Percentiles rank a stretch among this genome's conserved stretches.
Conservation (phyloP, 2,888 invertebrate genomes). For the Neelides folsomi region DNA sequence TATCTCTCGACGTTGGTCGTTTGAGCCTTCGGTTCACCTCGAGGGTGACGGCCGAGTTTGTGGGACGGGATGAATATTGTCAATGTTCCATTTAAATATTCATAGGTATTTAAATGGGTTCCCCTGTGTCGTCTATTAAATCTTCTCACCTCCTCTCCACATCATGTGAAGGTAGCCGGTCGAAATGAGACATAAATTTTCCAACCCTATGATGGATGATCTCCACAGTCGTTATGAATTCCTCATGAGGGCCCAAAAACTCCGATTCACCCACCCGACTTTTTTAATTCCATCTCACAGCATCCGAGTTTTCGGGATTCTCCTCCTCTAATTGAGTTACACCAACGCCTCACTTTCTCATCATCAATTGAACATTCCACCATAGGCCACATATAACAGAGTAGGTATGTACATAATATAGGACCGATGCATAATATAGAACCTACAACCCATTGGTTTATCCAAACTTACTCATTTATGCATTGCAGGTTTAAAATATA, state of each 20-base stretch:
- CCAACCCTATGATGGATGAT: constrained; percentile 20
- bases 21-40: too few species aligned
- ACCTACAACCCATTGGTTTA: too few species aligned
- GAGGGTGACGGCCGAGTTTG: too few species aligned
- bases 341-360: too few species aligned
- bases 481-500: too few species aligned
- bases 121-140: constrained; percentile 11
- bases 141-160: constrained; percentile 8
- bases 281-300: neutral
- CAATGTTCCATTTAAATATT: constrained; percentile 13
- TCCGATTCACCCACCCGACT: neutral
- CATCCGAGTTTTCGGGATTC: neutral
- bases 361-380: too few species aligned
- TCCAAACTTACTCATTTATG: too few species aligned
- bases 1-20: too few species aligned
- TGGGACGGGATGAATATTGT: constrained; percentile 1
- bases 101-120: constrained; percentile 17
- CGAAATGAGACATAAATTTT: constrained; percentile 13
- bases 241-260: constrained; percentile 2
- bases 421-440: too few species aligned
- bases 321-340: too few species aligned
- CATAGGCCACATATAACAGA: too few species aligned
- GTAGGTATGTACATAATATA: too few species aligned
- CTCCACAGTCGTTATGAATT: constrained; percentile 7
- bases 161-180: neutral